Base-by-base conservation (phyloP, 2,113 vertebrate genomes). In the Pachyramphus minor region DNA sequence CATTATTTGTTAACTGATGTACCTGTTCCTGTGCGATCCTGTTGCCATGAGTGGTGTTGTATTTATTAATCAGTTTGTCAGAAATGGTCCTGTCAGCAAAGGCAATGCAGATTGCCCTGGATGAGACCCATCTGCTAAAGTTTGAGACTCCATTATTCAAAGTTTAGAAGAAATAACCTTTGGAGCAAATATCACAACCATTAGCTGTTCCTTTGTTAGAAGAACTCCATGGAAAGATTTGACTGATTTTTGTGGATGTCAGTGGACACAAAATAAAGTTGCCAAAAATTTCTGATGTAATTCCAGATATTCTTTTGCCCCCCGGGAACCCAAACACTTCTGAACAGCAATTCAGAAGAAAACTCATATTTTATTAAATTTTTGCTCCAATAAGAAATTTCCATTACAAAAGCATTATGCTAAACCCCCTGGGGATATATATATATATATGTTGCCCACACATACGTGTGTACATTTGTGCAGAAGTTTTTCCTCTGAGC, bases 31-130 rank as follows among this genome's bases (percentile, higher is more conserved):
- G 2, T 39, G 44, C 72, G 75, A 86, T 80, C 30, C 39, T 64
- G 37, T 30, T 91, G 72, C 72, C 31, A 11, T 31, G 50, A 91
- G 73, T 31, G 42, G 8, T 64, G 42, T 84, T 89, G 45, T 56
- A 90, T 90, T 93, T 96, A 92, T 92, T 92, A 90, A 88, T 81
- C 92, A 84, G 1, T 63, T 86, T 89, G 86, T 90, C 83, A 92
- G 90, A 92, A 96, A 68, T 30, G 12, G 28, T 86, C 95, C 81
- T 94, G 56, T 77, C 79, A 81, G 60, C 88, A 84, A 66, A 94
- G 83, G 52, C 35, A 88, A 30, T 22, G 49, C 31, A 75, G 79
- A 44, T 74, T 84, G 37, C n/a, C 49, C 60, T n/a, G n/a, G 72
- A 85, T 47, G 13, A 86, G 52, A 63, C 30, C 9, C 21, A 52